Evolutionary conservation across 23 tunicate genomes (phyloP).

Genomic region (Botrylloides violaceus): DNA sequence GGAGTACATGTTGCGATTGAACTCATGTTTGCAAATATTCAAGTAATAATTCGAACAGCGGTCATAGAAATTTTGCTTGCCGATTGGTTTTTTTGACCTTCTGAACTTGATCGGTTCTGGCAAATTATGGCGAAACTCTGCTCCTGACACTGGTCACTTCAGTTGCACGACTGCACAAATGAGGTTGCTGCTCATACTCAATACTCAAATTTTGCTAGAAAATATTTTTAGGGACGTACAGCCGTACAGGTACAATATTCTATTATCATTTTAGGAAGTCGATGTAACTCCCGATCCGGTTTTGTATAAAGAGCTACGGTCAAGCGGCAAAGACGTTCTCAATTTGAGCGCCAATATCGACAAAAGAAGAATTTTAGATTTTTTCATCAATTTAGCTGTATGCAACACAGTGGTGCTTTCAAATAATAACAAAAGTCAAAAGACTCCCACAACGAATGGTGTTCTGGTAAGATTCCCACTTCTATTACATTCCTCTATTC

Average conservation of each 20-base stretch:
- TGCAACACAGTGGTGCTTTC: slow-evolving; percentile 96
- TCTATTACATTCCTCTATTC: no score
- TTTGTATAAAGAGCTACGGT: slow-evolving; percentile 39
- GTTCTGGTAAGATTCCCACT: slow-evolving; percentile 6
- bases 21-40: no score
- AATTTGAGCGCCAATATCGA: slow-evolving; percentile 18
- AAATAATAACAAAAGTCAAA: slow-evolving; percentile 19
- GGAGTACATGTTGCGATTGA: no score
- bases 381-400: slow-evolving; percentile 86
- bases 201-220: background rate
- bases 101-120: no score
- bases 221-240: background rate
- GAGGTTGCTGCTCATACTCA: no score
- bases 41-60: no score
- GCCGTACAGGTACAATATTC: background rate
- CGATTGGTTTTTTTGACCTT: no score
- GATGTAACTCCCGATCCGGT: slow-evolving; percentile 97
- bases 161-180: no score
- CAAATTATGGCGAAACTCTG: no score
- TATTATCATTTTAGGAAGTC: slow-evolving; percentile 35
- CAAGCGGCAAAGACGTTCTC: slow-evolving; percentile 15
- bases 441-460: background rate
- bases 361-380: slow-evolving; percentile 55
- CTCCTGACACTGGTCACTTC: no score
- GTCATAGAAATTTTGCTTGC: no score